Percentiles rank a stretch among this genome's conserved stretches.
phyloP scores from a whole-genome alignment of 1,140 invertebrate species.

The Ooceraea biroi region DNA sequence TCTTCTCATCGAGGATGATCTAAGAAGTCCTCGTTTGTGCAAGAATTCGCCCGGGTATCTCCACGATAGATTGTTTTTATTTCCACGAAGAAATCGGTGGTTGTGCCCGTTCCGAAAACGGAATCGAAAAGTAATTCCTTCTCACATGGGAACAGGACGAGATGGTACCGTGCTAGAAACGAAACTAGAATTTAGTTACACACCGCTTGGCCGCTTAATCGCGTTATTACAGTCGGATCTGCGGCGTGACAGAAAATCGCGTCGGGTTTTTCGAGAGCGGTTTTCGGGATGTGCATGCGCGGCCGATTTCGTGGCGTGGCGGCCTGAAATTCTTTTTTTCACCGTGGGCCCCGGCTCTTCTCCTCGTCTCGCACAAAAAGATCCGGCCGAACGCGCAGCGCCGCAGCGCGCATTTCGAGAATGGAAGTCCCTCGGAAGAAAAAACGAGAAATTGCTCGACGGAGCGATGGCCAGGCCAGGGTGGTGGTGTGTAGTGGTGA shows the following conservation, averaged over 20 bases:
- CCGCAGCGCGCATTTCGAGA: conserved; percentile 4
- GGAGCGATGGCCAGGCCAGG: conserved; percentile 34
- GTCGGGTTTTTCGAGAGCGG: conserved; percentile 30
- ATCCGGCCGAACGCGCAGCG: conserved; percentile 19
- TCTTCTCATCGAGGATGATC: conserved; percentile 33
- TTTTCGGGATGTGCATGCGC: conserved; percentile 12
- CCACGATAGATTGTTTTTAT: neutral
- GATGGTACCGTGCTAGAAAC: neutral
- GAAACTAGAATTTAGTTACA: neutral
- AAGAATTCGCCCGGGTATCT: neutral
- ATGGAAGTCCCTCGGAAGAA: conserved; percentile 51
- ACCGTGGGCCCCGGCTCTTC: neutral
- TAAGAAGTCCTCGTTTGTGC: neutral
- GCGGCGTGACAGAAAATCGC: conserved; percentile 35
- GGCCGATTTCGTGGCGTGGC: conserved; percentile 17
- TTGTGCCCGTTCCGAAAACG: neutral
- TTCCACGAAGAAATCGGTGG: neutral
- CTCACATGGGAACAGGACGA: neutral
- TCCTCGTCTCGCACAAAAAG: conserved; percentile 52
- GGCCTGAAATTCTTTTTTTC: conserved; percentile 49
- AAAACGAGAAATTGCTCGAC: conserved; percentile 54
- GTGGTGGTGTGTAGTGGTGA: conserved; percentile 41
- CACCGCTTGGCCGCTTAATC: neutral
- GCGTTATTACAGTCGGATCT: neutral
- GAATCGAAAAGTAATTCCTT: neutral